These are phyloP conservation scores for Gymnocheta viridis DNA, from an alignment of 2,888 invertebrate genomes.

Conservation along the genomic window DNA sequence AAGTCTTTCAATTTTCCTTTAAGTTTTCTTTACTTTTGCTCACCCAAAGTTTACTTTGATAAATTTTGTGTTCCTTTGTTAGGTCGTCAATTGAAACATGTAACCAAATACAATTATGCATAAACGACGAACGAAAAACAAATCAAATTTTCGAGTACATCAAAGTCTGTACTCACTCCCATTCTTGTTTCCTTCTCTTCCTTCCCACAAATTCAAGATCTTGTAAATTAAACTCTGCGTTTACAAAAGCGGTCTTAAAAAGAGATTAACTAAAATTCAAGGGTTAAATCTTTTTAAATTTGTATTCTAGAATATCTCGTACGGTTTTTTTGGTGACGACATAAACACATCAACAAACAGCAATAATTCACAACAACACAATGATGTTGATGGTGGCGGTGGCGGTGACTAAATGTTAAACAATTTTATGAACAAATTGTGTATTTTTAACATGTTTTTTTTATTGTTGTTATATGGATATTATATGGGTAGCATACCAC, in stretches of 20 bases:
- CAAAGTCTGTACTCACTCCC: no score
- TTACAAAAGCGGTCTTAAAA: background rate
- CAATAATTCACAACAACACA: constrained; percentile 12
- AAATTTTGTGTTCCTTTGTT: no score
- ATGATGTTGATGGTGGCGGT: constrained; percentile 13
- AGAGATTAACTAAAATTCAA: background rate
- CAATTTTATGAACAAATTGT: constrained; percentile 46
- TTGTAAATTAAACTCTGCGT: no score
- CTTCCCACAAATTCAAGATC: no score
- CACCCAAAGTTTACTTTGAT: no score
- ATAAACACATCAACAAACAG: constrained; percentile 15
- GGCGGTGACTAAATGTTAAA: constrained; percentile 65
- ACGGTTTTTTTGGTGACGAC: constrained; percentile 47
- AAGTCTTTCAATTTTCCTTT: no score
- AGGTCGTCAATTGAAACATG: no score
- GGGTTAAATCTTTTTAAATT: constrained; percentile 18
- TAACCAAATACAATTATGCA: no score
- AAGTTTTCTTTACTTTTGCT: no score
- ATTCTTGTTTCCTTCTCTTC: no score
- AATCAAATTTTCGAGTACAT: no score
- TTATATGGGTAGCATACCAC: constrained; percentile 12
- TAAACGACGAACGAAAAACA: no score
- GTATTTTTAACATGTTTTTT: constrained; percentile 21
- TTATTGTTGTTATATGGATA: constrained; percentile 45
- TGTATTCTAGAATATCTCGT: constrained; percentile 37